A percentile compares a stretch with the other conserved stretches of the same genome.
These are phyloP conservation scores for Elgaria multicarinata DNA, from an alignment of 2,113 vertebrate genomes.

Conservation along the genomic window DNA sequence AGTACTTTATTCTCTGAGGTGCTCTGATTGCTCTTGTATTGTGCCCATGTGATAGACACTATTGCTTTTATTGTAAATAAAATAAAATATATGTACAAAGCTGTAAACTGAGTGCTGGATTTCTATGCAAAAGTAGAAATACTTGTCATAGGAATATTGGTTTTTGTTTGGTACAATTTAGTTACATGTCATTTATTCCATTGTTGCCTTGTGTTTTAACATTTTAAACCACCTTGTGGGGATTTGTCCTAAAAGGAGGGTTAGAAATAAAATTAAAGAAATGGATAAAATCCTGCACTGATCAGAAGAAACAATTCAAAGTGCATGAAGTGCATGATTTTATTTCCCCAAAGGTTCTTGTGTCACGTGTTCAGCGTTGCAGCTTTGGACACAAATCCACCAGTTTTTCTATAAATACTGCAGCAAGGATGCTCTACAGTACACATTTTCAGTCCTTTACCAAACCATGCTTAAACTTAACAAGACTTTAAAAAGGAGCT, in stretches of 20 bases:
- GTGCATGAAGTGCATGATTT: background rate
- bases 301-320: background rate
- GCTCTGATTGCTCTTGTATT: background rate
- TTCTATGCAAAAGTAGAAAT: background rate
- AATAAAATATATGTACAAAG: background rate
- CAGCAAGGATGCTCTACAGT: background rate
- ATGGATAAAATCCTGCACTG: background rate
- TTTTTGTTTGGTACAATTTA: background rate
- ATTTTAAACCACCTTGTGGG: background rate
- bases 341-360: background rate
- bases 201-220: background rate
- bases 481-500: constrained; percentile 17
- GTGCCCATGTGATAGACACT: background rate
- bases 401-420: background rate
- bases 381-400: background rate
- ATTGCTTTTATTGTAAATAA: background rate
- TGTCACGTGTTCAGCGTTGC: background rate
- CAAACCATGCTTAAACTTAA: background rate
- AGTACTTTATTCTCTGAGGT: constrained; percentile 13
- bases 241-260: background rate
- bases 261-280: background rate
- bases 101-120: background rate
- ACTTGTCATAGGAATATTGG: background rate
- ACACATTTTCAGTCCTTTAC: background rate
- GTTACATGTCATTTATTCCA: background rate